These are phyloP conservation scores for Syngnathus floridae DNA, from an alignment of 2,113 vertebrate genomes.

Conservation along the genomic window DNA sequence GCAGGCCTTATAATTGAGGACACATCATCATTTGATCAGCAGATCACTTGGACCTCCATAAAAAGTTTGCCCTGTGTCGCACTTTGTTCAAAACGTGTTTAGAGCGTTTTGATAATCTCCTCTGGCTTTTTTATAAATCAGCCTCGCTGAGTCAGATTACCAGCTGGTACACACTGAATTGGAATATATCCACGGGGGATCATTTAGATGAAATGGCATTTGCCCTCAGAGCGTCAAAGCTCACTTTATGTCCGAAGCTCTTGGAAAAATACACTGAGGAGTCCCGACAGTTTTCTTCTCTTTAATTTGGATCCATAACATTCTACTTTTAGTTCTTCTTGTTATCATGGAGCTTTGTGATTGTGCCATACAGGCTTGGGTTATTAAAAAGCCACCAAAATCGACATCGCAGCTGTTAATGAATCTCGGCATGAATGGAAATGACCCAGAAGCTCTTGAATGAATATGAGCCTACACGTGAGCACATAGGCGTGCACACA, in stretches of 20 bases:
- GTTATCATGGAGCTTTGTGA: neutral
- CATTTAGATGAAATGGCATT: slow-evolving; percentile 40
- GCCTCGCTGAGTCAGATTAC: slow-evolving; percentile 55
- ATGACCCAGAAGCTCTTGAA: slow-evolving; percentile 27
- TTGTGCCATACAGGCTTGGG: slow-evolving; percentile 6
- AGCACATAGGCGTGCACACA: neutral
- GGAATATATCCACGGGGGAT: slow-evolving; percentile 37
- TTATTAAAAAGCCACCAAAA: slow-evolving; percentile 5
- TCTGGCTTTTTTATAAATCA: slow-evolving; percentile 38
- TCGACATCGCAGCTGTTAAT: slow-evolving; percentile 23
- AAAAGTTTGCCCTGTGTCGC: slow-evolving; percentile 15
- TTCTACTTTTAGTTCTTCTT: too few relatives aligned
- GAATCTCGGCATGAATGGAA: slow-evolving; percentile 36
- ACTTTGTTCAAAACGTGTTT: slow-evolving; percentile 17
- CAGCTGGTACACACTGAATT: slow-evolving; percentile 36
- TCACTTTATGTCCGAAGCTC: neutral
- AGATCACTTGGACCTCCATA: slow-evolving; percentile 2
- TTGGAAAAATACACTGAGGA: neutral
- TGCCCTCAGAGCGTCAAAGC: slow-evolving; percentile 24
- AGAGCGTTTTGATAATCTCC: slow-evolving; percentile 55
- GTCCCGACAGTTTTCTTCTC: neutral
- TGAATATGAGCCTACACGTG: slow-evolving; percentile 16
- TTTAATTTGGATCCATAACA: too few relatives aligned
- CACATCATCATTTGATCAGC: neutral
- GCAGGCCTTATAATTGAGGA: neutral